Evolutionary conservation across 2,113 vertebrate species (phyloP).

Genomic region (Pteropus alecto): DNA sequence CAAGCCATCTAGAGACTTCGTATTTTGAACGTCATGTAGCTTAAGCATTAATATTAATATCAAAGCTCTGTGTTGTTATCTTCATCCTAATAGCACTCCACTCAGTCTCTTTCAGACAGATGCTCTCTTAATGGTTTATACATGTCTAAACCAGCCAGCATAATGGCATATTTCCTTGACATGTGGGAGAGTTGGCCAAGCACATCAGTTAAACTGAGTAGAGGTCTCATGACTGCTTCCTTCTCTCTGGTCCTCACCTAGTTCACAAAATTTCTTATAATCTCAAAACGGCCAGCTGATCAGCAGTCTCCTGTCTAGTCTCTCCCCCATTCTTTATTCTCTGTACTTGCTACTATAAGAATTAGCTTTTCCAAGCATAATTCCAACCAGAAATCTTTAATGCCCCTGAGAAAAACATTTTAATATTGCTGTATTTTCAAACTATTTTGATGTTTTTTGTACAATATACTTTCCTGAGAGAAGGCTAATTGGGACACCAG

Average conservation of each 20-base stretch:
- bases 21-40: not conserved
- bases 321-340: not conserved
- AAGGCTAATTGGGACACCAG: not conserved
- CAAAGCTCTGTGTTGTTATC: not conserved
- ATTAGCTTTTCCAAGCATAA: not conserved
- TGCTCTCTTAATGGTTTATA: not conserved
- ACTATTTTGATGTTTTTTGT: conserved; percentile 3
- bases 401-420: not conserved
- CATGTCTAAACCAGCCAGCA: not conserved
- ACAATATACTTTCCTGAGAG: not conserved
- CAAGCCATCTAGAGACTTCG: not conserved
- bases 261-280: not conserved
- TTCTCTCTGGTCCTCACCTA: not conserved
- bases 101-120: not conserved
- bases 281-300: not conserved
- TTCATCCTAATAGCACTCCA: too few relatives aligned
- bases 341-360: not conserved
- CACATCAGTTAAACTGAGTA: not conserved
- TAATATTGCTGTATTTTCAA: not conserved
- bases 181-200: not conserved
- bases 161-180: not conserved
- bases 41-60: not conserved
- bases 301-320: not conserved
- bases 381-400: not conserved
- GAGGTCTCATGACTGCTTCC: not conserved